Evolutionary conservation across 2,888 invertebrate species (phyloP), one percentile per base, ranked within the genome.

Genomic region (Apomyelois bistriatella): DNA sequence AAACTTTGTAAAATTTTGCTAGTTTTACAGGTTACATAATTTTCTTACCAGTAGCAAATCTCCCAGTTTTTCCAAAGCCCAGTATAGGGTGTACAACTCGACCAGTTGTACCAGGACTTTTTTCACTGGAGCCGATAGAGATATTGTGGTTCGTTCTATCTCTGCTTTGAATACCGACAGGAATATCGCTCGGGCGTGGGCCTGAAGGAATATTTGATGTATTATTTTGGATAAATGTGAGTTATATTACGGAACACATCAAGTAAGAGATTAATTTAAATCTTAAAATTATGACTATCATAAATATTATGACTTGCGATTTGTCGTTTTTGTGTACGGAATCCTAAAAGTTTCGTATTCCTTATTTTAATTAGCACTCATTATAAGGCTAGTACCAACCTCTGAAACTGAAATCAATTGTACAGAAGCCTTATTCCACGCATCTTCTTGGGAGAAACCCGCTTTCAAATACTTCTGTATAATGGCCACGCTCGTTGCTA

Each of bases 341-440:
- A n/a, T n/a, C n/a, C n/a, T n/a, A n/a, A n/a, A n/a, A n/a, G n/a
- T n/a, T n/a, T n/a, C n/a, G n/a, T n/a, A n/a, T n/a, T n/a, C n/a
- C n/a, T n/a, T n/a, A n/a, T n/a, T n/a, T n/a, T n/a, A n/a, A n/a
- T n/a, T n/a, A n/a, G n/a, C n/a, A n/a, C n/a, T n/a, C n/a, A n/a
- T n/a, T 9, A 32, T 10, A 32, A 32, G 7, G 7, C 32, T 4
- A 9, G 2, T 6, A 32, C 1, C 13, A 8, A 95, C 95, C 89
- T 97, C 96, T 8, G 98, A 95, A 22, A 96, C 95, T 56, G 93
- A 93, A 0, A 94, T 94, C 13, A 98, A 84, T 74, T 96, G 95
- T 40, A 98, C 94, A 0, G 97, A 96, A 5, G 94, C 93, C 62
- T 93, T 91, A 78, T 98, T 98, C 94, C 97, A 97, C 0, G 98